A percentile compares a stretch with the other conserved stretches of the same genome.
Evolutionary conservation across 2,797 vertebrate genomes (phyloP).

Genomic region (Morus bassanus): DNA sequence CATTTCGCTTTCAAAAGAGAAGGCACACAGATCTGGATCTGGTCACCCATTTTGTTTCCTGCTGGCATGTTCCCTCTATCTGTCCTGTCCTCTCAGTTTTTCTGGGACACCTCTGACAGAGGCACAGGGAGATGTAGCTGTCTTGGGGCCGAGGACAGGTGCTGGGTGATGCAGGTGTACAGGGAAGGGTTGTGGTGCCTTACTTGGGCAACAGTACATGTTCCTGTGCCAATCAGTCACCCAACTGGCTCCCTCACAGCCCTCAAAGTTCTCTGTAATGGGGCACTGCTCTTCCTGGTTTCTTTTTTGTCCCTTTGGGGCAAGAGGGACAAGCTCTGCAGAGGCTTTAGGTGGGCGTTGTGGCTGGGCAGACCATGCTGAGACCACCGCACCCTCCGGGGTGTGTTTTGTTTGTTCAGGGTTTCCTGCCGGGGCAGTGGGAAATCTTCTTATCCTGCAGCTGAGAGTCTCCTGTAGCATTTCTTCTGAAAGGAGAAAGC

Average conservation of each 20-base stretch:
- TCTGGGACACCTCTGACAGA: neutral
- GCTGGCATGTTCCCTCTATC: rapidly evolving
- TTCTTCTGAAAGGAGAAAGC: neutral
- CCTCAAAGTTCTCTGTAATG: neutral
- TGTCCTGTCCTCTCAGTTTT: neutral
- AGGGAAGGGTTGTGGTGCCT: neutral
- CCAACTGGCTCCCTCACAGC: neutral
- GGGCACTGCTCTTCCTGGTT: neutral
- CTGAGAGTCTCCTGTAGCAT: neutral
- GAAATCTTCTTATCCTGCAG: neutral
- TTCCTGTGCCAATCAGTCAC: neutral
- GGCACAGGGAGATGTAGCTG: neutral
- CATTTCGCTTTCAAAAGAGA: neutral
- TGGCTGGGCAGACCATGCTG: neutral
- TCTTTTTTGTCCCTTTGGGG: neutral
- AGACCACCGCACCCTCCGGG: neutral
- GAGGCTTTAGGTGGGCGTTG: neutral
- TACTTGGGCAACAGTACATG: neutral
- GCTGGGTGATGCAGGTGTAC: neutral
- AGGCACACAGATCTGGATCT: neutral
- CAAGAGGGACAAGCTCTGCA: neutral
- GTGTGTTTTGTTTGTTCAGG: neutral
- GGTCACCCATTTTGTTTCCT: neutral
- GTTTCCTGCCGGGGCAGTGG: neutral
- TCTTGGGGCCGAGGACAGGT: no score